Conservation (phyloP, 2,797 vertebrate species). For the Parauchenoglanis punctatus region DNA sequence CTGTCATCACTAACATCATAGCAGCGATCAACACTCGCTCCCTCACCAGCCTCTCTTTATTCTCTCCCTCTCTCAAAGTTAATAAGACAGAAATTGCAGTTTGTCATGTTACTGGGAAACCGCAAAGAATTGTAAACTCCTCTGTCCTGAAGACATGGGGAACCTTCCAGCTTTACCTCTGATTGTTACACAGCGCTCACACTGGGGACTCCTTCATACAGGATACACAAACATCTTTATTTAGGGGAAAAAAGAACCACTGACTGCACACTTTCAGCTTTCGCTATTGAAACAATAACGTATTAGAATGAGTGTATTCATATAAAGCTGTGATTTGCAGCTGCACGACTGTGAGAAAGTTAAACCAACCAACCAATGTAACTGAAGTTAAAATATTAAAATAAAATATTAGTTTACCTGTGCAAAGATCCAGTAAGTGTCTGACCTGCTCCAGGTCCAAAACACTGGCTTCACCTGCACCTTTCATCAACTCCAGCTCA, state of each 20-base stretch:
- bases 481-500: conserved; percentile 84
- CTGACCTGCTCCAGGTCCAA: conserved; percentile 83
- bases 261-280: background rate
- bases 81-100: background rate
- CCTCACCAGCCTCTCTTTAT: background rate
- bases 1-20: background rate
- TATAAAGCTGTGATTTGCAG: background rate
- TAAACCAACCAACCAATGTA: background rate
- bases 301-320: background rate
- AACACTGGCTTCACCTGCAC: conserved; percentile 76
- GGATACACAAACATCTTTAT: background rate
- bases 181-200: background rate
- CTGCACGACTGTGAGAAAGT: background rate
- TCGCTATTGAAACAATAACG: background rate
- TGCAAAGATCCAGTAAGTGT: conserved; percentile 83
- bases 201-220: background rate
- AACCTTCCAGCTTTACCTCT: background rate
- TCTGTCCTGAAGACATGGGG: background rate
- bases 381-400: too few species aligned
- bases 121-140: background rate
- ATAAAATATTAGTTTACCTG: conserved; percentile 69
- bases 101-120: background rate
- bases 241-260: background rate
- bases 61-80: background rate
- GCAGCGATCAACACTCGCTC: background rate